phyloP scores from a whole-genome alignment of 1,140 invertebrate genomes.

The Marisa cornuarietis region DNA sequence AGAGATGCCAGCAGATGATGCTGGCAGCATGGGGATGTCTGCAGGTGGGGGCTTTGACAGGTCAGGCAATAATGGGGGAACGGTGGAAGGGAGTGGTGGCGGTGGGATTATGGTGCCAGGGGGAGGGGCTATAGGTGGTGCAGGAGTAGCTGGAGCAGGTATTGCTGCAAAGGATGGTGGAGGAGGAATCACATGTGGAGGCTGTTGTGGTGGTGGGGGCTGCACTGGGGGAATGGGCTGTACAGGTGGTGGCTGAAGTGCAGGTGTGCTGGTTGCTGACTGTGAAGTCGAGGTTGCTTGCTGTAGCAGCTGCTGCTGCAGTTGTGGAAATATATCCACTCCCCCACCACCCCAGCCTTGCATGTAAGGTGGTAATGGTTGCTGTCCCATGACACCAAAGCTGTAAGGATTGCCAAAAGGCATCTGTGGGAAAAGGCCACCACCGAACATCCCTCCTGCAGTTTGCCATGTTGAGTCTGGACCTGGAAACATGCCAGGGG shows the following conservation, averaged over 20 bases:
- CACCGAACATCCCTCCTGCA: neutral
- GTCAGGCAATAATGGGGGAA: constrained; percentile 9
- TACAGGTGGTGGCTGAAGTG: neutral
- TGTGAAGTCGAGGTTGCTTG: constrained; percentile 7
- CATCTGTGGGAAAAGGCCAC: constrained; percentile 6
- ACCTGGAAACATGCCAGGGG: constrained; percentile 23
- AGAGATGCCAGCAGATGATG: constrained; percentile 12
- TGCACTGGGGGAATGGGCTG: constrained; percentile 3
- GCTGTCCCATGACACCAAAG: constrained; percentile 5
- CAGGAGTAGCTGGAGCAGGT: neutral
- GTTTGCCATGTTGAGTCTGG: constrained; percentile 1
- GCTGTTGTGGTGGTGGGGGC: neutral
- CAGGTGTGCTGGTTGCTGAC: neutral
- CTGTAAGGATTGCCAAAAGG: constrained; percentile 15
- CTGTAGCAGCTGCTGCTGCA: constrained; percentile 11
- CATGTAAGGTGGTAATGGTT: constrained; percentile 18
- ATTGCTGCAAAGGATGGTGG: constrained; percentile 3
- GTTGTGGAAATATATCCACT: constrained; percentile 14
- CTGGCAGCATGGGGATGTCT: constrained; percentile 19
- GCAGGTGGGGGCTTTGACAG: constrained; percentile 17
- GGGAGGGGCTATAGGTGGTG: constrained; percentile 1
- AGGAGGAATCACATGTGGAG: neutral
- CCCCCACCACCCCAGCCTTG: constrained; percentile 14
- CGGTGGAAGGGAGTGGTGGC: constrained; percentile 24
- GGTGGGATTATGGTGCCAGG: constrained; percentile 1